phyloP scores from a whole-genome alignment of 2,113 vertebrate genomes.

The Burhinus bistriatus region DNA sequence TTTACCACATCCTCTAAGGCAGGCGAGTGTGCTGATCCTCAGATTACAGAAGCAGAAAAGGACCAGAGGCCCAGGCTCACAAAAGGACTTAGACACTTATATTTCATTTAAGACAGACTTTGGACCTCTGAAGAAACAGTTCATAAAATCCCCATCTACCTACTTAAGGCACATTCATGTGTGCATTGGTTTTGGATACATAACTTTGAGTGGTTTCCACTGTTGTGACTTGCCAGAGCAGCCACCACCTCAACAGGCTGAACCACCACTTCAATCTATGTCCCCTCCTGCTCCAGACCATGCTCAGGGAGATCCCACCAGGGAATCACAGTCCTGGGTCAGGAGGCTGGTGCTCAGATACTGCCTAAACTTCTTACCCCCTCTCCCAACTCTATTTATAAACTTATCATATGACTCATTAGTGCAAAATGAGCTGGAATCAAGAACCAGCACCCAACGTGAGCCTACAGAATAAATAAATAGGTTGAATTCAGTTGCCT shows the following conservation, averaged over 20 bases:
- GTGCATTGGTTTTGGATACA: background rate
- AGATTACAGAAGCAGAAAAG: constrained; percentile 1
- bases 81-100: background rate
- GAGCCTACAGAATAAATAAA: background rate
- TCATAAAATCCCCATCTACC: constrained; percentile 17
- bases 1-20: constrained; percentile 13
- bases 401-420: background rate
- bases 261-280: accelerated
- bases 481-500: background rate
- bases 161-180: background rate
- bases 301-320: background rate
- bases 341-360: background rate
- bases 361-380: background rate
- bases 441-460: background rate
- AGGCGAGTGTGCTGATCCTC: constrained; percentile 3
- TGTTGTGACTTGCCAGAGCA: background rate
- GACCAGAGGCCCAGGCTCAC: background rate
- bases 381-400: background rate
- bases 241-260: background rate
- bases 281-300: background rate
- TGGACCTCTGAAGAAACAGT: background rate
- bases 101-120: background rate
- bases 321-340: background rate
- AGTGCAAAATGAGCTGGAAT: background rate
- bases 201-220: background rate